A percentile compares a stretch with the other conserved stretches of the same genome.
Conservation (phyloP, 2,113 vertebrate species). For the Eulemur macaco region DNA sequence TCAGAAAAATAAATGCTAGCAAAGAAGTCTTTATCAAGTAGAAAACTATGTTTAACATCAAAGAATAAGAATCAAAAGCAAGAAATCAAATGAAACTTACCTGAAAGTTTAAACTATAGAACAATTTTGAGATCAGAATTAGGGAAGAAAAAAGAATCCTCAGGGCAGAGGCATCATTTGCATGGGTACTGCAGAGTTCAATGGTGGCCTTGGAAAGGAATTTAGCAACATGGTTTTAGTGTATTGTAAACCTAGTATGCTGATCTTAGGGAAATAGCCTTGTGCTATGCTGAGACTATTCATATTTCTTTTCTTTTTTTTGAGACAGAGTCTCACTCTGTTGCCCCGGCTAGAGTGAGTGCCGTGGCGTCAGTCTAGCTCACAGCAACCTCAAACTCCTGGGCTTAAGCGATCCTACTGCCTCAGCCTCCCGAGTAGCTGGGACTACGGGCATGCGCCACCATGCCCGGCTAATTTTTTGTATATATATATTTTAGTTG, state of each 20-base stretch:
- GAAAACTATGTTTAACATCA: neutral
- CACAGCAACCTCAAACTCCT: too few relatives aligned
- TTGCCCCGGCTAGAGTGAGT: too few relatives aligned
- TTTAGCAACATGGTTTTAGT: constrained; percentile 16
- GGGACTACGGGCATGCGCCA: too few relatives aligned
- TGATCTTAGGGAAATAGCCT: neutral
- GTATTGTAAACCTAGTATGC: neutral
- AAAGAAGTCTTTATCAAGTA: constrained; percentile 1
- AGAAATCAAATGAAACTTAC: constrained; percentile 80
- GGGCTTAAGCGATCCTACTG: too few relatives aligned
- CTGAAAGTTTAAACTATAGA: constrained; percentile 99
- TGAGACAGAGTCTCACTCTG: too few relatives aligned
- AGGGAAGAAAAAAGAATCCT: constrained; percentile 98
- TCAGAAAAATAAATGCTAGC: neutral
- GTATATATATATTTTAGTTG: too few relatives aligned
- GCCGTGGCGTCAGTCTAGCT: too few relatives aligned
- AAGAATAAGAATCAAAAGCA: neutral
- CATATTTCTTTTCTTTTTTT: neutral
- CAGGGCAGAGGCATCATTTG: constrained; percentile 93
- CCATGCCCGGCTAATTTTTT: too few relatives aligned
- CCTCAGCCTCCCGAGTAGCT: too few relatives aligned
- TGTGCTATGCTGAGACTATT: neutral
- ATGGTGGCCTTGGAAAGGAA: constrained; percentile 92
- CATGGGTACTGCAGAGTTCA: constrained; percentile 96
- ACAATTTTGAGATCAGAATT: constrained; percentile 96